phyloP scores from a whole-genome alignment of 1,140 invertebrate species.

The Pissodes strobi region DNA sequence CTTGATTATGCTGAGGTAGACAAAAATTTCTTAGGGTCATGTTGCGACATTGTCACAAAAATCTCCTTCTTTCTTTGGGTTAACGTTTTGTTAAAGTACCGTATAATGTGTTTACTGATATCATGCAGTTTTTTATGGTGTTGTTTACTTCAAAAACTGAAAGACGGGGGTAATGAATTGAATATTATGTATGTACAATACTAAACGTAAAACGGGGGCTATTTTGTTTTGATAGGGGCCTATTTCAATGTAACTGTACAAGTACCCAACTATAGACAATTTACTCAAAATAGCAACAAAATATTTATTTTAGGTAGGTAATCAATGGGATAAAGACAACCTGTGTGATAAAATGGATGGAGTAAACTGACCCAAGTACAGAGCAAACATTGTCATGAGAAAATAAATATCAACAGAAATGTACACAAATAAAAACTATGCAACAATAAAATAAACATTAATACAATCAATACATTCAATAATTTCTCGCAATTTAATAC shows the following conservation, averaged over 20 bases:
- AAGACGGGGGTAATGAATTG: slow-evolving; percentile 23
- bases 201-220: not conserved
- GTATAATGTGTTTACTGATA: slow-evolving; percentile 28
- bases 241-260: slow-evolving; percentile 8
- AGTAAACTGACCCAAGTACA: slow-evolving; percentile 14
- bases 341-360: slow-evolving; percentile 9
- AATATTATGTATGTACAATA: slow-evolving; percentile 11
- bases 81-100: slow-evolving; percentile 1
- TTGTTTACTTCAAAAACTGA: too few relatives aligned
- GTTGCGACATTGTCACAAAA: not conserved
- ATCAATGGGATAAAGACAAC: not conserved
- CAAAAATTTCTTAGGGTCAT: not conserved
- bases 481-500: too few relatives aligned
- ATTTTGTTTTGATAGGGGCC: too few relatives aligned
- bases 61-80: slow-evolving; percentile 13
- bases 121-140: slow-evolving; percentile 22
- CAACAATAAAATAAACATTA: slow-evolving; percentile 5
- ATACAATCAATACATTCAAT: too few relatives aligned
- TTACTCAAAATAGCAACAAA: not conserved
- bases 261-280: not conserved
- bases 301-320: not conserved
- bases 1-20: slow-evolving; percentile 20
- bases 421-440: slow-evolving; percentile 19
- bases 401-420: slow-evolving; percentile 15
- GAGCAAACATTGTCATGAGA: slow-evolving; percentile 11